A percentile compares a stretch with the other conserved stretches of the same genome.
Evolutionary conservation across 2,888 invertebrate species (phyloP).

Genomic region (Acrocyrtus sp.): DNA sequence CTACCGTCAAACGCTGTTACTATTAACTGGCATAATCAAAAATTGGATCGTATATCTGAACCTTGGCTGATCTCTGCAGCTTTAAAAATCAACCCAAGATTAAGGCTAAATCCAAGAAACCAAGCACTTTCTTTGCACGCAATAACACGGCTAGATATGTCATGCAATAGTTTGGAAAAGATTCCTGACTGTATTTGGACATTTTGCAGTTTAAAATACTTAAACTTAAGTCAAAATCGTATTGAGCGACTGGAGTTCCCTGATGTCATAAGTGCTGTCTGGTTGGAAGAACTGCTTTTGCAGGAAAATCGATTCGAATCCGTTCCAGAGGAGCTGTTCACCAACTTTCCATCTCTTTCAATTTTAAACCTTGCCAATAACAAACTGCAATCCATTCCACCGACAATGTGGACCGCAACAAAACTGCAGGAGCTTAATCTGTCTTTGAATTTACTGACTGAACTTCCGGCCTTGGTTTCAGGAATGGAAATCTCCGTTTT

Average conservation of each 20-base stretch:
- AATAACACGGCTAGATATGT: conserved; percentile 92
- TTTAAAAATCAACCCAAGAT: conserved; percentile 83
- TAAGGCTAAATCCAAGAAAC: conserved; percentile 76
- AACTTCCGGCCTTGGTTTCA: conserved; percentile 70
- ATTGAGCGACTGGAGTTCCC: conserved; percentile 73
- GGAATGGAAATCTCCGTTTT: conserved; percentile 59
- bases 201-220: conserved; percentile 80
- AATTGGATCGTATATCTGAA: conserved; percentile 75
- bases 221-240: conserved; percentile 91
- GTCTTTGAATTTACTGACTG: conserved; percentile 86
- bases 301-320: conserved; percentile 89
- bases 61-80: conserved; percentile 89
- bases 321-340: conserved; percentile 83
- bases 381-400: conserved; percentile 84
- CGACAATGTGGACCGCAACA: conserved; percentile 86
- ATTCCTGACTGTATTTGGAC: conserved; percentile 87
- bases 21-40: conserved; percentile 92
- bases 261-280: conserved; percentile 71
- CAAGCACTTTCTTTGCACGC: conserved; percentile 83
- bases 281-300: conserved; percentile 89
- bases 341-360: conserved; percentile 77
- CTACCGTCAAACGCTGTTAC: conserved; percentile 63
- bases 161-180: conserved; percentile 83
- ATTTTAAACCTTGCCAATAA: conserved; percentile 95
- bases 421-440: conserved; percentile 88